Evolutionary conservation across 1,140 invertebrate species (phyloP).

Genomic region (Mesaphorura yosii): DNA sequence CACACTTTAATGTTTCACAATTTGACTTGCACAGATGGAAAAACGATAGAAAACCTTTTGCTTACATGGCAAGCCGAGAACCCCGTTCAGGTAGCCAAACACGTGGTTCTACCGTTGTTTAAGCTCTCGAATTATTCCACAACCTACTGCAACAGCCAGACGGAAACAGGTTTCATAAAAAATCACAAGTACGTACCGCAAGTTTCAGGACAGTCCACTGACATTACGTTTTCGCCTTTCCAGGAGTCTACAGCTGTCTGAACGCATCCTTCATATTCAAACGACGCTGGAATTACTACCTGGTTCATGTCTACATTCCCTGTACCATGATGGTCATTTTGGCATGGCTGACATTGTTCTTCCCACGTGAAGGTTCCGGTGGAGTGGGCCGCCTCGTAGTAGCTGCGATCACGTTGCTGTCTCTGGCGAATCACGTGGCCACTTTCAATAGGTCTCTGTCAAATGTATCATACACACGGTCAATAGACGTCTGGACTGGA

Average conservation of each 20-base stretch:
- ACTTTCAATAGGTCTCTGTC: constrained; percentile 36
- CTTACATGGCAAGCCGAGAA: constrained; percentile 88
- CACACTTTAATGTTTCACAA: background rate
- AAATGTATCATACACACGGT: constrained; percentile 29
- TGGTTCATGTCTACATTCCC: constrained; percentile 44
- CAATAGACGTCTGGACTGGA: constrained; percentile 47
- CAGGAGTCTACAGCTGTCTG: constrained; percentile 42
- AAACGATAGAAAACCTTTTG: constrained; percentile 86
- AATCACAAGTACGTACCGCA: background rate
- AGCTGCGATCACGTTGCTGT: constrained; percentile 47
- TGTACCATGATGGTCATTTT: constrained; percentile 46
- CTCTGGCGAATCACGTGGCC: constrained; percentile 46
- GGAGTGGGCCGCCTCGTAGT: constrained; percentile 42
- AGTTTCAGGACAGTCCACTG: background rate
- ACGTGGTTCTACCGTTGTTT: constrained; percentile 83
- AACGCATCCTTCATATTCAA: constrained; percentile 41
- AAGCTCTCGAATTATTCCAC: constrained; percentile 82
- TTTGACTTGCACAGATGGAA: constrained; percentile 54
- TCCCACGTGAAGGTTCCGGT: constrained; percentile 38
- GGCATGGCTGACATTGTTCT: constrained; percentile 43
- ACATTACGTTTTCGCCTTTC: background rate
- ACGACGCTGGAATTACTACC: constrained; percentile 46
- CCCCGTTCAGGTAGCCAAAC: constrained; percentile 87
- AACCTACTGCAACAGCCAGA: constrained; percentile 89
- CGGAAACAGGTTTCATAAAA: constrained; percentile 36